Conservation (phyloP, 92 coral and sea anemone genomes). For the Muricea muricata region DNA sequence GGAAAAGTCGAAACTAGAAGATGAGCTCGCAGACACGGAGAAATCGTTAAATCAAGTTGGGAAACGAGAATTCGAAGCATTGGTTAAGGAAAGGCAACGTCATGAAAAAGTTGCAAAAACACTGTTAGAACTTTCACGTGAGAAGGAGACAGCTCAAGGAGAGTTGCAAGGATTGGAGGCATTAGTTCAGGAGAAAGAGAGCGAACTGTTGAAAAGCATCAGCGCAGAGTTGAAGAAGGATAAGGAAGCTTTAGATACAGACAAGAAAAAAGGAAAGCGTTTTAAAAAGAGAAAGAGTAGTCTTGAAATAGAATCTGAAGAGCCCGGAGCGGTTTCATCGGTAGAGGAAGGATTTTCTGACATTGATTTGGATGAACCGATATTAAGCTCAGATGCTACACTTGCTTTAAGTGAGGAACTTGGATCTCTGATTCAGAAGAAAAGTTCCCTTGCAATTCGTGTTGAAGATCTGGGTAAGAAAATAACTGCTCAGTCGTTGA, state of each 20-base stretch:
- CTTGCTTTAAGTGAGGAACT: constrained; percentile 30
- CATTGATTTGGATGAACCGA: neutral
- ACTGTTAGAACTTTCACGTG: constrained; percentile 16
- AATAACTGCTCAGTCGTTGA: constrained; percentile 37
- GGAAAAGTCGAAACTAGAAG: constrained; percentile 36
- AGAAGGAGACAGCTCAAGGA: neutral
- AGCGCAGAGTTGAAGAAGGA: neutral
- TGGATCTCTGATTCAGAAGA: constrained; percentile 26
- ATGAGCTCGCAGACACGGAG: constrained; percentile 9
- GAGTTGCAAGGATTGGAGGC: constrained; percentile 21
- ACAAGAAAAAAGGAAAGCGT: neutral
- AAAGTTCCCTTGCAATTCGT: constrained; percentile 31
- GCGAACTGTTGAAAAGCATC: neutral
- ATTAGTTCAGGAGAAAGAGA: constrained; percentile 5
- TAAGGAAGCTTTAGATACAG: neutral
- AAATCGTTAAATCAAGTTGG: constrained; percentile 22
- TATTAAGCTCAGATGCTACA: constrained; percentile 2
- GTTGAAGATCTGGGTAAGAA: constrained; percentile 19
- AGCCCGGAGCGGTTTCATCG: neutral
- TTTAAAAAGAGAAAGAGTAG: neutral
- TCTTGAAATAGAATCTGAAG: neutral
- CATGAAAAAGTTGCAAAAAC: constrained; percentile 35
- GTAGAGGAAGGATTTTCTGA: constrained; percentile 13
- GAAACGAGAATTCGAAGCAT: constrained; percentile 24
- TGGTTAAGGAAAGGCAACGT: constrained; percentile 10